A percentile compares a stretch with the other conserved stretches of the same genome.
Evolutionary conservation across 2,113 vertebrate species (phyloP).

Genomic region (Heptranchias perlo): DNA sequence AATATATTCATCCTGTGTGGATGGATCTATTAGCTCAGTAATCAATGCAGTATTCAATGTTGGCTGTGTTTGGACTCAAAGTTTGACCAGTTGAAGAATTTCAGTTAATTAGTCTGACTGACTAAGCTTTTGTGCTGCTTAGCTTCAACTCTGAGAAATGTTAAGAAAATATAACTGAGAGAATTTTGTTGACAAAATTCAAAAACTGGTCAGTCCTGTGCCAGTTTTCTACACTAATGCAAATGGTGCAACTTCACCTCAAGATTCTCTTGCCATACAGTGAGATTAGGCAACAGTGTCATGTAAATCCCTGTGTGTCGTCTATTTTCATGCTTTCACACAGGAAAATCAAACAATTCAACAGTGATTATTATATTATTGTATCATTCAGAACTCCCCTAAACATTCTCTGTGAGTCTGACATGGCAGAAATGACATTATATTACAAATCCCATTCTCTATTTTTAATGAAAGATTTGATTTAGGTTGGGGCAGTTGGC

Average conservation of each 20-base stretch:
- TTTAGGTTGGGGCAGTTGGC: not conserved
- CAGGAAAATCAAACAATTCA: not conserved
- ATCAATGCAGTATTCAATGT: constrained; percentile 7
- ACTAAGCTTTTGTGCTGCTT: constrained; percentile 21
- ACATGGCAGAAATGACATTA: not conserved
- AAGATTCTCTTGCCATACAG: not conserved
- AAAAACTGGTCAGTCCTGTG: not conserved
- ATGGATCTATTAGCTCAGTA: constrained; percentile 25
- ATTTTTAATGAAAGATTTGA: not conserved
- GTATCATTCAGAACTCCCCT: not conserved
- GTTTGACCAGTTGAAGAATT: constrained; percentile 5
- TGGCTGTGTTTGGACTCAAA: constrained; percentile 26
- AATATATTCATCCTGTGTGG: constrained; percentile 29
- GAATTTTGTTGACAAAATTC: not conserved
- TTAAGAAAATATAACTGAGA: not conserved
- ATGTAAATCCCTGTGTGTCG: not conserved
- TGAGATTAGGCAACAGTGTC: not conserved
- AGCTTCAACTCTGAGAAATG: constrained; percentile 20
- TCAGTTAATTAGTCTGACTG: constrained; percentile 20
- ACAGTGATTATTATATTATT: not conserved
- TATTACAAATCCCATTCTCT: not conserved
- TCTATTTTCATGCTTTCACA: not conserved
- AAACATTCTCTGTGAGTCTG: not conserved
- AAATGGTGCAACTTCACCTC: not conserved
- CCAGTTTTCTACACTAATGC: not conserved